Conservation (phyloP, 2,113 vertebrate species). For the Rattus rattus region DNA sequence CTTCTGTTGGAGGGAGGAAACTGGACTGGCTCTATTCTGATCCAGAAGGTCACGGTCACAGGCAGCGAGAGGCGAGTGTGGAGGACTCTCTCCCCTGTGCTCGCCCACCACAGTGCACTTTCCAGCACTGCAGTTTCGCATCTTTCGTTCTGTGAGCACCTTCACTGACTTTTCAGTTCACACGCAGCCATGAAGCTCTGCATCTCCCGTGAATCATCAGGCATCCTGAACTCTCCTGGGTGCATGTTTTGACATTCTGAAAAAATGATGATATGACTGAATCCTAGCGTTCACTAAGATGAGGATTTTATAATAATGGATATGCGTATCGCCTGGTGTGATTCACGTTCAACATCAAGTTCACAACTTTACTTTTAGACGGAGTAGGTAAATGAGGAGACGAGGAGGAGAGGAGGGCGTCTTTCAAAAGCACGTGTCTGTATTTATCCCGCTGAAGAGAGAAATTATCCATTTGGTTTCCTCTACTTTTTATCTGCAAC, state of each 20-base stretch:
- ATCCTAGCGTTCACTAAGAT: slow-evolving; percentile 18
- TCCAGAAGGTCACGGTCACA: neutral
- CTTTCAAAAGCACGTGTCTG: slow-evolving; percentile 29
- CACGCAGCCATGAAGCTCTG: neutral
- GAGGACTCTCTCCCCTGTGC: neutral
- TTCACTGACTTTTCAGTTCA: neutral
- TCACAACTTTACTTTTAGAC: slow-evolving; percentile 24
- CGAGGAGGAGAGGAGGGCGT: neutral
- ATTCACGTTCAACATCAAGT: slow-evolving; percentile 39
- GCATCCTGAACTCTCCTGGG: neutral
- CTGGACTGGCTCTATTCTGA: neutral
- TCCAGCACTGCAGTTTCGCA: neutral
- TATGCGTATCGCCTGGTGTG: neutral
- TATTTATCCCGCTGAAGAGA: slow-evolving; percentile 49
- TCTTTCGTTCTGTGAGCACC: neutral
- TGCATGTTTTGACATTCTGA: slow-evolving; percentile 49
- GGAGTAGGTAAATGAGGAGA: neutral
- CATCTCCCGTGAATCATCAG: neutral
- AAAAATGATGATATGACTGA: neutral
- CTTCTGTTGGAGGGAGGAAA: neutral
- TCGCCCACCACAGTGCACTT: neutral
- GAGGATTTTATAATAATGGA: slow-evolving; percentile 23
- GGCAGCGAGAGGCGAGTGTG: neutral
- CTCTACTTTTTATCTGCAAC: slow-evolving; percentile 12
- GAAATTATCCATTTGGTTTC: slow-evolving; percentile 16